Base-by-base conservation (phyloP, 2,797 vertebrate genomes). In the Squalus acanthias region DNA sequence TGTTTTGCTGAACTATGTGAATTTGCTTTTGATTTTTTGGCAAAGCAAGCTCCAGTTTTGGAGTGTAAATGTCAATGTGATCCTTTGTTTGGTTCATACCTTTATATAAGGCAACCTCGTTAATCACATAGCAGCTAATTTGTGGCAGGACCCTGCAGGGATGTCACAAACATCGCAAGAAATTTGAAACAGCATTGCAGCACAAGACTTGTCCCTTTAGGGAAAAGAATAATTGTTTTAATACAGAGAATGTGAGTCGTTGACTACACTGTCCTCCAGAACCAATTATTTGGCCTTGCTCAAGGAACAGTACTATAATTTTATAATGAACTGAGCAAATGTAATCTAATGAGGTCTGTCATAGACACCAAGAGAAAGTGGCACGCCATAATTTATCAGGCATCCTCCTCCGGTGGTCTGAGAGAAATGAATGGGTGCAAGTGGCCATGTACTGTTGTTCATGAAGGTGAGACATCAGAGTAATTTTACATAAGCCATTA, bases 201-300 rank as follows among this genome's bases (percentile, higher is more conserved):
- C 89, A n/a, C 89, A 92, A 92, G 89, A 92, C 33, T 67, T 92
- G n/a, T 39, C 33, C 60, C 60, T 92, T 92, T 92, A 20, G 60
- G 60, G 57, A n/a, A 92, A 92, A 92, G 20, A n/a, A n/a, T 63
- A 65, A 65, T 67, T n/a, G 17, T 63, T n/a, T 20, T 67, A 63
- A 33, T 92, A 88, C 87, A 65, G 60, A 92, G 60, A 65, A 39
- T 92, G 7, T n/a, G 67, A 67, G 60, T 92, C 60, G 29, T 89
- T 89, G 87, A 60, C 24, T 89, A 89, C 26, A 65, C 60, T 92
- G 57, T 26, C 85, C 60, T 92, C 89, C 17, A 39, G 57, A 92
- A 33, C 89, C 60, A 92, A 15, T 65, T 92, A 5, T 92, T 29
- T 92, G 60, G 60, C 57, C 89, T 92, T 92, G 60, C 57, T 92